Conservation (phyloP, 2,797 vertebrate genomes). For the Schizopygopsis pylzovi region DNA sequence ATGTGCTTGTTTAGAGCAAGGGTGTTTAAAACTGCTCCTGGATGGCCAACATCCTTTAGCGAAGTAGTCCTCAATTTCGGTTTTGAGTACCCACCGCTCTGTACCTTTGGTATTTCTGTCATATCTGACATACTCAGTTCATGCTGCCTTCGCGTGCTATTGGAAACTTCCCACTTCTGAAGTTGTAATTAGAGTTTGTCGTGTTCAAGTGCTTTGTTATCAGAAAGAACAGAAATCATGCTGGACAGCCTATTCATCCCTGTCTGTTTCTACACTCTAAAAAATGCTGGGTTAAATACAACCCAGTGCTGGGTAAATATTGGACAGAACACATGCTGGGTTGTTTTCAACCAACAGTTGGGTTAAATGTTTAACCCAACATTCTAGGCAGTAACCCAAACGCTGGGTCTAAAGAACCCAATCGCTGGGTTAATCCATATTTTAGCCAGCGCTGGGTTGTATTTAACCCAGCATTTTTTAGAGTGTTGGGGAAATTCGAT, state of each 20-base stretch:
- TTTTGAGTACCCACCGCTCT: not conserved
- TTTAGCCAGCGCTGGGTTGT: too few relatives aligned
- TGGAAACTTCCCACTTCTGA: not conserved
- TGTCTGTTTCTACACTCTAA: not conserved
- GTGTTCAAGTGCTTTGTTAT: not conserved
- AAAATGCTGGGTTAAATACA: too few relatives aligned
- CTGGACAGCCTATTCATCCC: not conserved
- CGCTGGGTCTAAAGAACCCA: too few relatives aligned
- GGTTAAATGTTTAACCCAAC: too few relatives aligned
- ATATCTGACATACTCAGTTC: not conserved
- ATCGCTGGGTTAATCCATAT: too few relatives aligned
- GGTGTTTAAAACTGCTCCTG: conserved; percentile 8
- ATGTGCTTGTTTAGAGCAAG: conserved; percentile 53
- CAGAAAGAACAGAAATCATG: not conserved
- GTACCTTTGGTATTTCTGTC: not conserved
- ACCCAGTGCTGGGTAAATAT: too few relatives aligned
- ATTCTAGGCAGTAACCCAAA: too few relatives aligned
- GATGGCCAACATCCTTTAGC: not conserved
- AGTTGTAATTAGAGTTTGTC: not conserved
- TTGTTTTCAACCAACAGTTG: too few relatives aligned
- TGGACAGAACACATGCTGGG: too few relatives aligned
- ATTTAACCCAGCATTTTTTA: too few relatives aligned
- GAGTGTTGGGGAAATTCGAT: not conserved
- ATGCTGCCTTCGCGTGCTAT: not conserved
- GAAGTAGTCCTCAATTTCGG: not conserved